phyloP scores from a whole-genome alignment of 2,113 vertebrate genomes.

The Micronycteris hirsuta region DNA sequence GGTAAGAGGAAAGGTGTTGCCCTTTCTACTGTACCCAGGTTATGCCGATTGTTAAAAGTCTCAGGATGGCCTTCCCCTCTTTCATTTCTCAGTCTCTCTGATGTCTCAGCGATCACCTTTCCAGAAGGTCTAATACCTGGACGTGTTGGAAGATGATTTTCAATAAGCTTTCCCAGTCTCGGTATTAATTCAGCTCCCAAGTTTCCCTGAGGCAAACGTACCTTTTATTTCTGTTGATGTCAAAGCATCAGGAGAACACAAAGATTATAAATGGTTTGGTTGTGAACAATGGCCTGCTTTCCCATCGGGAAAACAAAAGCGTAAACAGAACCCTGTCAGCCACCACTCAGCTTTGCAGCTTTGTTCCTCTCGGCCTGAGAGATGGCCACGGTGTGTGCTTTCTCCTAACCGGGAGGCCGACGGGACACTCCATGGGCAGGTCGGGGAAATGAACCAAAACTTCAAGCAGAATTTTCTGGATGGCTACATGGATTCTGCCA shows the following conservation, averaged over 20 bases:
- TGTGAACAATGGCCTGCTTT: neutral
- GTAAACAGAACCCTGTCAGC: neutral
- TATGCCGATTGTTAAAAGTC: neutral
- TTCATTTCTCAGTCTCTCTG: neutral
- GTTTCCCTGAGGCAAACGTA: neutral
- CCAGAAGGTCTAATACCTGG: neutral
- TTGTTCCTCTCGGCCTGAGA: neutral
- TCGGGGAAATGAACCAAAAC: neutral
- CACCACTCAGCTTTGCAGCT: neutral
- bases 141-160: neutral
- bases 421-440: neutral
- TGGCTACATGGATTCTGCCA: neutral
- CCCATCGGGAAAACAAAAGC: neutral
- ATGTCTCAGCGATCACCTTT: neutral
- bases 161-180: neutral
- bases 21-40: neutral
- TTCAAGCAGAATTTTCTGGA: neutral
- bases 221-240: constrained; percentile 30
- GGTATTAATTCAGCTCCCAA: neutral
- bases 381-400: neutral
- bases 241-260: neutral
- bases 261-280: neutral
- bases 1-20: neutral
- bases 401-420: neutral
- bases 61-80: neutral